Percentiles rank a stretch among this genome's conserved stretches.
Conservation (phyloP, 2,797 vertebrate species). For the Mormyrops boulengeri region DNA sequence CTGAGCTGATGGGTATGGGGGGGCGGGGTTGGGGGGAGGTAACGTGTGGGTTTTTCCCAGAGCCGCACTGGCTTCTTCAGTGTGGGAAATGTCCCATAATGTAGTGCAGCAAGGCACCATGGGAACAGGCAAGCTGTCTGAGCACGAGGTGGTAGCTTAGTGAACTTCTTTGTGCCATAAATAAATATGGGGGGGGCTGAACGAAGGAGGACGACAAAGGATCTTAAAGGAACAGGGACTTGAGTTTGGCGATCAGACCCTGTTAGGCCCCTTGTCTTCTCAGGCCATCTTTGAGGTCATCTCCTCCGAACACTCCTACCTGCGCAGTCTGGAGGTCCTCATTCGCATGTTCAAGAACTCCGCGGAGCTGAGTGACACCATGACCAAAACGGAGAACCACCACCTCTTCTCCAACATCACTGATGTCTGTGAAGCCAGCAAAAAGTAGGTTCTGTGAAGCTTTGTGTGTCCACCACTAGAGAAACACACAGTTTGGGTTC, state of each 20-base stretch:
- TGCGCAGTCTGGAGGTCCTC: slow-evolving; percentile 90
- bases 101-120: background rate
- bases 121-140: background rate
- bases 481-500: background rate
- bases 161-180: slow-evolving; percentile 22
- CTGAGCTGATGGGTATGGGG: background rate
- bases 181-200: background rate
- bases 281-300: slow-evolving; percentile 97
- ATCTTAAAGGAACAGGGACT: background rate
- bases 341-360: slow-evolving; percentile 94
- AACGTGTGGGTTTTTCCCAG: background rate
- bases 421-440: slow-evolving; percentile 87
- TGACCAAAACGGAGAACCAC: slow-evolving; percentile 93
- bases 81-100: background rate
- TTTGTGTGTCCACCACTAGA: background rate
- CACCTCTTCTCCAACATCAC: slow-evolving; percentile 97
- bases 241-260: no score
- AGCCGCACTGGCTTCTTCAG: background rate
- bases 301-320: slow-evolving; percentile 93
- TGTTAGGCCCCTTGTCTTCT: background rate
- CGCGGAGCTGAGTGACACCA: slow-evolving; percentile 74
- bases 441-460: slow-evolving; percentile 71
- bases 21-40: background rate
- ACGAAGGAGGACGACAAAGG: background rate
- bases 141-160: background rate